These are phyloP conservation scores for Leptoteleia sp. DNA, from an alignment of 1,140 invertebrate genomes.

Conservation along the genomic window DNA sequence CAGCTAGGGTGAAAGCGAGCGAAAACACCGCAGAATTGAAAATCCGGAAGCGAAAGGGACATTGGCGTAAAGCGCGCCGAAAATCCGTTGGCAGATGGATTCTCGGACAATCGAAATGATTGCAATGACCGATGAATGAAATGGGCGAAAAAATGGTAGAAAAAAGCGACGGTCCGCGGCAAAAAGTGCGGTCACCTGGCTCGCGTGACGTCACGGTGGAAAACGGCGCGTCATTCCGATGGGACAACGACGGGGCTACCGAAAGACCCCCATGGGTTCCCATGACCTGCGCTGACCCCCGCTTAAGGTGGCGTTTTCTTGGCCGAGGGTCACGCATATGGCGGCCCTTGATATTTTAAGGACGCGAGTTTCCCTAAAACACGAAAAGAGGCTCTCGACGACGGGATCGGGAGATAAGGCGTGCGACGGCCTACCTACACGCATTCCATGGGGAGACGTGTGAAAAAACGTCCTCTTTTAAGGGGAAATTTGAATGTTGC, in stretches of 20 bases:
- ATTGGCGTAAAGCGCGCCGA: background rate
- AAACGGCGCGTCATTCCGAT: constrained; percentile 66
- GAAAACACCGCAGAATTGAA: too few species aligned
- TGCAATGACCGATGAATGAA: constrained; percentile 50
- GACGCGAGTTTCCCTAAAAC: constrained; percentile 72
- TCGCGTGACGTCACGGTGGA: constrained; percentile 52
- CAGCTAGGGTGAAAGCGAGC: too few species aligned
- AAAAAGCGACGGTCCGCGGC: constrained; percentile 22
- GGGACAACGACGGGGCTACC: constrained; percentile 10
- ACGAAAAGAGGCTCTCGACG: constrained; percentile 31
- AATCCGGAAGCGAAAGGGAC: background rate
- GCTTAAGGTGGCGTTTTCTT: constrained; percentile 66
- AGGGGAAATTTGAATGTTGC: constrained; percentile 48
- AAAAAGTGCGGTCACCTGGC: constrained; percentile 73
- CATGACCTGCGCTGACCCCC: constrained; percentile 75
- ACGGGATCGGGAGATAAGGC: constrained; percentile 37
- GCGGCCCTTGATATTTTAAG: constrained; percentile 66
- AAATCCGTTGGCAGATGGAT: constrained; percentile 65
- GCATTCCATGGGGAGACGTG: constrained; percentile 60
- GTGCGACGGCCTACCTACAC: too few species aligned
- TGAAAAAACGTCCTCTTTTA: constrained; percentile 59
- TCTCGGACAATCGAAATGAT: constrained; percentile 19
- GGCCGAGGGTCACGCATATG: constrained; percentile 77
- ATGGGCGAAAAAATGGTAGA: constrained; percentile 45
- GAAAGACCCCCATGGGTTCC: constrained; percentile 79